Evolutionary conservation across 1,140 invertebrate genomes (phyloP).

Genomic region (Papilio polytes): DNA sequence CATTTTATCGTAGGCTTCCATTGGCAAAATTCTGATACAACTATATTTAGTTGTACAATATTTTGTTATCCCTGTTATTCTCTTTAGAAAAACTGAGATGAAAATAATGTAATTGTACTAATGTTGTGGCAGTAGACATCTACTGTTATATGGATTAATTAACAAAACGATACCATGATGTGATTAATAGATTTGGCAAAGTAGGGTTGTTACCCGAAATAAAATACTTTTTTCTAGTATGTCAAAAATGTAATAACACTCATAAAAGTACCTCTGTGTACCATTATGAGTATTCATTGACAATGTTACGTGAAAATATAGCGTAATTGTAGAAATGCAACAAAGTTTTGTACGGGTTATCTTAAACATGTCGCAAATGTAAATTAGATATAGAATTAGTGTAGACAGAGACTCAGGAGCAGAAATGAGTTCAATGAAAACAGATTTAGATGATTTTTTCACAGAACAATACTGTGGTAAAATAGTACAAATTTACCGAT

Average conservation of each 20-base stretch:
- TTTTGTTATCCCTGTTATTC: neutral
- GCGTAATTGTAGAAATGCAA: neutral
- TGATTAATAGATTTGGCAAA: neutral
- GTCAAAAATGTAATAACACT: too few relatives aligned
- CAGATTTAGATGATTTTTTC: neutral
- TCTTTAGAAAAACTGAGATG: neutral
- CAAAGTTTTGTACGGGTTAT: neutral
- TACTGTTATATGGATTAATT: neutral
- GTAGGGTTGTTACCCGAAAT: neutral
- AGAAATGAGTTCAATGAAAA: neutral
- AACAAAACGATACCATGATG: neutral
- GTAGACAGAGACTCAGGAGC: too few relatives aligned
- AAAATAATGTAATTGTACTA: neutral
- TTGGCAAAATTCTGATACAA: neutral
- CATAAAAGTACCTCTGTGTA: too few relatives aligned
- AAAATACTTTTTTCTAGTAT: too few relatives aligned
- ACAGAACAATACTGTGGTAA: neutral
- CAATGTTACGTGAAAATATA: too few relatives aligned
- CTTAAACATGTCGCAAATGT: too few relatives aligned
- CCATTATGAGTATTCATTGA: too few relatives aligned
- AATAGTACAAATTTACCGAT: neutral
- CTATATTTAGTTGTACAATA: too few relatives aligned
- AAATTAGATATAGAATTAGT: too few relatives aligned
- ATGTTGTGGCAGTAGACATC: too few relatives aligned
- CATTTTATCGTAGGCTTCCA: neutral